Evolutionary conservation across 1,140 invertebrate species (phyloP).

Genomic region (Achroia grisella): DNA sequence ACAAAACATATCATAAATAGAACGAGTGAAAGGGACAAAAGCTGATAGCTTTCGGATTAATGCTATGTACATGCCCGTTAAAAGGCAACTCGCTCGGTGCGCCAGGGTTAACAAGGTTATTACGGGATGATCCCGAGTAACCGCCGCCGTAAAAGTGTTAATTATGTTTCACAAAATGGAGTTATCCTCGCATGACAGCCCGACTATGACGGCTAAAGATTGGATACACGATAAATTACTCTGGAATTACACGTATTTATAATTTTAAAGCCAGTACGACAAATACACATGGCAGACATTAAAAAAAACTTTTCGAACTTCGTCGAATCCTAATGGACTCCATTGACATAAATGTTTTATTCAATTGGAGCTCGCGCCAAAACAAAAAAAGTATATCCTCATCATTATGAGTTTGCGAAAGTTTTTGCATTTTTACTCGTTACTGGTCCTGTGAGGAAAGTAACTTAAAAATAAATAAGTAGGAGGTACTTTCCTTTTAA

Average conservation of each 20-base stretch:
- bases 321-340: conserved; percentile 55
- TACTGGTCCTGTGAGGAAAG: conserved; percentile 24
- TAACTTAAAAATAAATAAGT: conserved; percentile 27
- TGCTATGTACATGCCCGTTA: conserved; percentile 65
- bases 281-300: conserved; percentile 21
- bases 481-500: conserved; percentile 1
- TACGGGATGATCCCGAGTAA: conserved; percentile 67
- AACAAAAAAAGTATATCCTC: conserved; percentile 59
- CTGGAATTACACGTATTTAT: background rate
- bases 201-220: too few species aligned
- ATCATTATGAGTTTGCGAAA: conserved; percentile 53
- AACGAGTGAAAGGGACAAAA: conserved; percentile 54
- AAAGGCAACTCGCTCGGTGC: conserved; percentile 59
- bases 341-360: conserved; percentile 69
- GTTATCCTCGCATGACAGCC: conserved; percentile 34
- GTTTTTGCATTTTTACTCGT: conserved; percentile 53
- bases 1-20: conserved; percentile 34
- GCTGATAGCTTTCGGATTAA: conserved; percentile 69
- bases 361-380: conserved; percentile 53
- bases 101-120: conserved; percentile 72
- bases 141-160: conserved; percentile 70
- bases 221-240: too few species aligned
- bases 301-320: conserved; percentile 43
- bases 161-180: conserved; percentile 62
- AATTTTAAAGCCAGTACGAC: background rate